phyloP scores from a whole-genome alignment of 2,113 vertebrate species.

The Chionodraco myersi region DNA sequence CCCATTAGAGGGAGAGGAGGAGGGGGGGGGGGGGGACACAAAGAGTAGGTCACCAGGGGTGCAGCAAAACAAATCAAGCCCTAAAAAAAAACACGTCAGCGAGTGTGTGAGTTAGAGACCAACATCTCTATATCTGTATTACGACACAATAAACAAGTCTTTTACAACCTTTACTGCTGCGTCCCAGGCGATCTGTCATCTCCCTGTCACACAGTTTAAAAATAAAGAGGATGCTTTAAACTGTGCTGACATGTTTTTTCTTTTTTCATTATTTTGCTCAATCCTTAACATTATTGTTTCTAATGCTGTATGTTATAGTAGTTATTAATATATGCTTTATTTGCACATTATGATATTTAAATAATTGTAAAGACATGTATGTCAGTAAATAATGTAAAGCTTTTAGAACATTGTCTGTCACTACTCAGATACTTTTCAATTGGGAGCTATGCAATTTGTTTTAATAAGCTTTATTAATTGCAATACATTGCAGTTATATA shows the following conservation, averaged over 20 bases:
- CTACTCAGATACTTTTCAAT: background rate
- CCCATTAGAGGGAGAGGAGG: background rate
- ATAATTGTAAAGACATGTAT: background rate
- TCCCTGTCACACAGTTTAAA: slow-evolving; percentile 17
- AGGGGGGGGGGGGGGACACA: background rate
- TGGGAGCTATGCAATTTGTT: background rate
- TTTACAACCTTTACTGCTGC: slow-evolving; percentile 39
- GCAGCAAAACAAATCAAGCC: slow-evolving; percentile 67
- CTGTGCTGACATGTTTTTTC: slow-evolving; percentile 24
- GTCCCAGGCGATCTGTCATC: slow-evolving; percentile 39
- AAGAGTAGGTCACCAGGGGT: slow-evolving; percentile 18
- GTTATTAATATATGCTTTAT: slow-evolving; percentile 38
- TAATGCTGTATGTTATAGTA: slow-evolving; percentile 46
- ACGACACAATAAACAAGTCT: slow-evolving; percentile 37
- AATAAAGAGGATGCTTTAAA: slow-evolving; percentile 32
- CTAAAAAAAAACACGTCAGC: slow-evolving; percentile 54
- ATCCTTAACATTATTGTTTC: slow-evolving; percentile 46
- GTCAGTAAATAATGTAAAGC: background rate
- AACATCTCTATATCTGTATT: background rate
- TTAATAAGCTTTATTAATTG: background rate
- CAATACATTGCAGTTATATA: background rate
- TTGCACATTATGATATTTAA: slow-evolving; percentile 14
- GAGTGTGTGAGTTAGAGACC: slow-evolving; percentile 36
- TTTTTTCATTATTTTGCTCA: slow-evolving; percentile 12
- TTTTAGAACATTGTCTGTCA: background rate